Evolutionary conservation across 2,888 invertebrate species (phyloP).

Genomic region (Pandemis heparana): DNA sequence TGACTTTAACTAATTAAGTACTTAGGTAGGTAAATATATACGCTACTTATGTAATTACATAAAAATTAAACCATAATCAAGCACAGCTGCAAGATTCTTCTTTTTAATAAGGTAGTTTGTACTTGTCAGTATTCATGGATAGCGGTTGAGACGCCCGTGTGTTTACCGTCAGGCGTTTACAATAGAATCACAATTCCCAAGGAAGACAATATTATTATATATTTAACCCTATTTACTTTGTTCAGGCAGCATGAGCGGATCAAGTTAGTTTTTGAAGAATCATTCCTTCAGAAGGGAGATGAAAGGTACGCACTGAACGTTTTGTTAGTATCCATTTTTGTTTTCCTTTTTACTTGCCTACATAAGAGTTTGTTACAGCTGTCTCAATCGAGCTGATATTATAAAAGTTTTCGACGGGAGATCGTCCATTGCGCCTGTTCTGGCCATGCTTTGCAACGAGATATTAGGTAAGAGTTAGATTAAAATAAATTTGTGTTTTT

Average conservation of each 20-base stretch:
- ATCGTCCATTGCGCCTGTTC: constrained; percentile 89
- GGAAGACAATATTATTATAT: constrained; percentile 6
- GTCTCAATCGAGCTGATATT: constrained; percentile 92
- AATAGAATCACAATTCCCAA: background rate
- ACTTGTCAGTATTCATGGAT: background rate
- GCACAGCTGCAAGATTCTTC: background rate
- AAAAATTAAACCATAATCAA: no score
- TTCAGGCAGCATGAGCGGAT: constrained; percentile 91
- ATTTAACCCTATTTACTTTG: constrained; percentile 40
- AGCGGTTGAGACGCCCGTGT: background rate
- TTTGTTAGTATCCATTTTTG: constrained; percentile 39
- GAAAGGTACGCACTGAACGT: constrained; percentile 86
- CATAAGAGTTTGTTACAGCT: constrained; percentile 85
- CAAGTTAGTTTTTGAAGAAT: constrained; percentile 93
- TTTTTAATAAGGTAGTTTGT: background rate
- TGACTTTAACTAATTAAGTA: no score
- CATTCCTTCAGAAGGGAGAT: constrained; percentile 91
- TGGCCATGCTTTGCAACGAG: constrained; percentile 93
- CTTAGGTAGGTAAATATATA: no score
- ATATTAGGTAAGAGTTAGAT: constrained; percentile 77
- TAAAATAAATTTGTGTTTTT: no score
- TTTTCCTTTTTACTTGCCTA: constrained; percentile 30
- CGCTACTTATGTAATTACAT: no score
- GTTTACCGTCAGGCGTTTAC: background rate
- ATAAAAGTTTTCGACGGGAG: constrained; percentile 94